These are phyloP conservation scores for Syritta pipiens DNA, from an alignment of 2,888 invertebrate genomes.

Conservation along the genomic window DNA sequence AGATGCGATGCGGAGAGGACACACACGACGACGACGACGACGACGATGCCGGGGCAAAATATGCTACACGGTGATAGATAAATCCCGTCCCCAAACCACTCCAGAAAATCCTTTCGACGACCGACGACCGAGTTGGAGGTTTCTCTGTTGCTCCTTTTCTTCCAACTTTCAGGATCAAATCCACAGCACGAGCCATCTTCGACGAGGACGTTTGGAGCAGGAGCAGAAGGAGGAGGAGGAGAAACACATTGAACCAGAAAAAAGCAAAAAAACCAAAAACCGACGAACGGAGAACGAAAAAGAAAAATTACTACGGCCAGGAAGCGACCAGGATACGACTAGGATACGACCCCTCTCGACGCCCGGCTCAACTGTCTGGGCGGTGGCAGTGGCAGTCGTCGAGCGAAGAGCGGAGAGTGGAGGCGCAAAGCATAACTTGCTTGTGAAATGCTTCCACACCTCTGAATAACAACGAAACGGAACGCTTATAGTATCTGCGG, in stretches of 20 bases:
- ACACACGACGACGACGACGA: constrained; percentile 41
- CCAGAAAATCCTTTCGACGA: constrained; percentile 64
- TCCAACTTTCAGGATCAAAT: constrained; percentile 68
- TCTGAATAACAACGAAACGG: constrained; percentile 69
- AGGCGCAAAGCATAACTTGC: constrained; percentile 60
- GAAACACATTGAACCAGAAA: constrained; percentile 63
- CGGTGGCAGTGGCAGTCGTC: constrained; percentile 10
- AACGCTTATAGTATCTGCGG: constrained; percentile 69
- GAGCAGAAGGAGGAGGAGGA: too few species aligned
- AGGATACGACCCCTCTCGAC: constrained; percentile 28
- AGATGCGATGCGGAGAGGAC: constrained; percentile 57
- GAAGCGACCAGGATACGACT: constrained; percentile 43
- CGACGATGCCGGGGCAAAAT: constrained; percentile 37
- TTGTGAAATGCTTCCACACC: constrained; percentile 69
- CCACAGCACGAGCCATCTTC: constrained; percentile 71
- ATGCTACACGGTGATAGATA: constrained; percentile 66
- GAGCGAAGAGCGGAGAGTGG: background rate
- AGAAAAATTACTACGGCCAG: constrained; percentile 54
- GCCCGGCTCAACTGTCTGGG: constrained; percentile 57
- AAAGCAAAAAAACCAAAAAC: background rate
- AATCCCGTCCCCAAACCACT: constrained; percentile 65
- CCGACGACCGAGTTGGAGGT: background rate
- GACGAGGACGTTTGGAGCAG: constrained; percentile 54
- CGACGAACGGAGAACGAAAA: background rate
- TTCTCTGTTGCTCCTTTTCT: constrained; percentile 58